Evolutionary conservation across 30 jellyfish, hydroid and myxozoan species (phyloP).

Genomic region (Kudoa iwatai): DNA sequence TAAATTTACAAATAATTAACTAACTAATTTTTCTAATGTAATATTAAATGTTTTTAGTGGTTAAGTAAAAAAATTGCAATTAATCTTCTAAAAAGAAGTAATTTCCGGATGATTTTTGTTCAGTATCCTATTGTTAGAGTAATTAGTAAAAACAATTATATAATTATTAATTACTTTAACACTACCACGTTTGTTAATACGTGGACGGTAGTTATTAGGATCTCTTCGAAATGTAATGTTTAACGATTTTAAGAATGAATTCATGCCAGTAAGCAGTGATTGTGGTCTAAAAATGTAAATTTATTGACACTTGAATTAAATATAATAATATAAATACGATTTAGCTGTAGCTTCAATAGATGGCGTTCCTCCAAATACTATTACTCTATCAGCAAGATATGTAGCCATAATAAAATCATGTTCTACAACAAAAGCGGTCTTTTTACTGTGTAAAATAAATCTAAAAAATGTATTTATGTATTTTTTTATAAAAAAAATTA

Average conservation of each 20-base stretch:
- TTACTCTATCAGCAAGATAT: constrained; percentile 66
- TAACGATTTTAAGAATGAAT: constrained; percentile 31
- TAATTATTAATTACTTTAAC: constrained; percentile 16
- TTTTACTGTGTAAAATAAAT: constrained; percentile 61
- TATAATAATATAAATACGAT: too few species aligned
- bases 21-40: too few species aligned
- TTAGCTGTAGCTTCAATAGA: constrained; percentile 19
- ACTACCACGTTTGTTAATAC: constrained; percentile 36
- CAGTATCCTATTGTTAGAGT: constrained; percentile 27
- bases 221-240: constrained; percentile 64
- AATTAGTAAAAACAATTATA: background rate
- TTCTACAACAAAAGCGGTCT: constrained; percentile 85
- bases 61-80: too few species aligned
- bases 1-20: too few species aligned
- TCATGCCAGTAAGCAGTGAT: constrained; percentile 45
- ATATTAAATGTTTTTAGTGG: too few species aligned
- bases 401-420: constrained; percentile 98
- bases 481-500: too few species aligned
- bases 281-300: constrained; percentile 12
- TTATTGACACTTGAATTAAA: too few species aligned
- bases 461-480: constrained; percentile 7
- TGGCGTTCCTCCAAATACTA: constrained; percentile 74
- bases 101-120: constrained; percentile 45
- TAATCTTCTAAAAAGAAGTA: constrained; percentile 66
- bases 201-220: constrained; percentile 45